These are phyloP conservation scores for Pentamera pediparva DNA, from an alignment of 53 echinoderm and acorn worm species.

Conservation along the genomic window DNA sequence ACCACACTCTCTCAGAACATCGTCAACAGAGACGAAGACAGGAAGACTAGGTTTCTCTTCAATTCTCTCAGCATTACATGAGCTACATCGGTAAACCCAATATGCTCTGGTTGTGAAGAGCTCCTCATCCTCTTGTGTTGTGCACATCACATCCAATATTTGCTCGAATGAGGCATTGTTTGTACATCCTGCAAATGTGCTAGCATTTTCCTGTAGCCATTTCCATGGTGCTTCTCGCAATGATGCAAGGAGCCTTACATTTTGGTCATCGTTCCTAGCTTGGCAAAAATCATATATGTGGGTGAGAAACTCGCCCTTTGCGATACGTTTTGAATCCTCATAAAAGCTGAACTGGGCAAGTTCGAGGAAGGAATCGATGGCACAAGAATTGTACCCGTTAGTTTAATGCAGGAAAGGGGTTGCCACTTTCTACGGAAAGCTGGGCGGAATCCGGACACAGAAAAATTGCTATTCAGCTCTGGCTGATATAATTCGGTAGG, in stretches of 20 bases:
- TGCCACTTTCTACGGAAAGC: too few species aligned
- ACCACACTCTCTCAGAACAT: background rate
- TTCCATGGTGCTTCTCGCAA: background rate
- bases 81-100: background rate
- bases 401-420: background rate
- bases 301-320: background rate
- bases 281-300: background rate
- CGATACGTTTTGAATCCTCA: background rate
- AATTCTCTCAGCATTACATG: background rate
- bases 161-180: background rate
- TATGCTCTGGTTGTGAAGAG: background rate
- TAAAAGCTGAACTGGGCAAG: background rate
- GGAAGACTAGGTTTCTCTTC: background rate
- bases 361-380: background rate
- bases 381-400: background rate
- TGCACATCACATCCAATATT: background rate
- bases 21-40: background rate
- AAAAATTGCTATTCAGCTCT: too few species aligned
- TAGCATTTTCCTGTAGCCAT: background rate
- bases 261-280: background rate
- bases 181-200: background rate
- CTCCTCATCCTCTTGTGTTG: background rate
- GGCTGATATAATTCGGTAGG: too few species aligned
- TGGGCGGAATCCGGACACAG: too few species aligned
- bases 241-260: background rate